Conservation (phyloP, 37 sponge, comb jelly and placozoan species). For the Tethya wilhelma region DNA sequence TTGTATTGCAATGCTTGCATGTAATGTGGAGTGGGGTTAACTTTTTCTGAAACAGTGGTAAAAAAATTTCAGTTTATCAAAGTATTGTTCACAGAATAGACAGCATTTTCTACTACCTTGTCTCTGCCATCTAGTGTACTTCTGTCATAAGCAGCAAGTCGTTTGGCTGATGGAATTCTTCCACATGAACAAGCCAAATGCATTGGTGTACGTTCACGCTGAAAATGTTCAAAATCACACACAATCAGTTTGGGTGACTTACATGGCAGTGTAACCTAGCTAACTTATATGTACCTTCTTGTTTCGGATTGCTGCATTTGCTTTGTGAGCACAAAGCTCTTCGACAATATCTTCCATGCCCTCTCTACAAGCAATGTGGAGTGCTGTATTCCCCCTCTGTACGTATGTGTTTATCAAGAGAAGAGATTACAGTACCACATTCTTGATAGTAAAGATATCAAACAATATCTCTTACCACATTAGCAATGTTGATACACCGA, state of each 20-base stretch:
- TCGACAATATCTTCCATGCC: slow-evolving; percentile 15
- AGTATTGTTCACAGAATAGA: background rate
- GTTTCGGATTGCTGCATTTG: slow-evolving; percentile 20
- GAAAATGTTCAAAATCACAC: background rate
- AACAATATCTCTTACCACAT: slow-evolving; percentile 8
- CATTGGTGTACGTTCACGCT: too few species aligned
- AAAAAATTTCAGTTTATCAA: background rate
- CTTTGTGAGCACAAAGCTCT: slow-evolving; percentile 7
- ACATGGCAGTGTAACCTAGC: background rate
- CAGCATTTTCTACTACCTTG: too few species aligned
- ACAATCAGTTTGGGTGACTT: too few species aligned
- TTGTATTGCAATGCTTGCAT: background rate
- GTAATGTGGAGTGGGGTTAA: background rate
- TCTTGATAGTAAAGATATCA: background rate
- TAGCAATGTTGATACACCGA: slow-evolving; percentile 6
- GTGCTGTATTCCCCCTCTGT: slow-evolving; percentile 37
- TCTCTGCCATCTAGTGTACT: too few species aligned
- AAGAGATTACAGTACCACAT: background rate
- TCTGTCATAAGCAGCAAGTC: too few species aligned
- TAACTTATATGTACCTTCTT: too few species aligned
- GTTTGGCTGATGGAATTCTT: too few species aligned
- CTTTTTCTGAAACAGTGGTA: background rate
- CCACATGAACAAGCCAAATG: too few species aligned
- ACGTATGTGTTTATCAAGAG: background rate
- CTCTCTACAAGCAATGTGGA: slow-evolving; percentile 26